Percentiles rank a stretch among this genome's conserved stretches.
Evolutionary conservation across 2,797 vertebrate species (phyloP).

Genomic region (Gambusia yucatana): DNA sequence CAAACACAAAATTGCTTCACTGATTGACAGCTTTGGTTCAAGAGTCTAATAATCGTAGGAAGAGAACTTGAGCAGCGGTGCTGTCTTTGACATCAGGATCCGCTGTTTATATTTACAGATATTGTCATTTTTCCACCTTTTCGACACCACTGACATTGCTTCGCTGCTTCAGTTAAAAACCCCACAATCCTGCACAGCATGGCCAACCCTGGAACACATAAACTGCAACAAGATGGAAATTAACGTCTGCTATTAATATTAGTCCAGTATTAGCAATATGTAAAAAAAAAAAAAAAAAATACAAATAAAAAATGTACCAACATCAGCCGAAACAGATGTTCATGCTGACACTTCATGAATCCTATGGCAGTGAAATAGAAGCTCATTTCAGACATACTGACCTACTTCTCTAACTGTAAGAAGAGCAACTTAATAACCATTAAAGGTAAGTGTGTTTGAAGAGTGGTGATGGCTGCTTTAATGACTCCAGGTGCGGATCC

Average conservation of each 20-base stretch:
- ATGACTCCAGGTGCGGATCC: conserved; percentile 88
- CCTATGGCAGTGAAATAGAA: not conserved
- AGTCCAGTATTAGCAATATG: not conserved
- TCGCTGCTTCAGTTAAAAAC: too few relatives aligned
- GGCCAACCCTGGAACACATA: not conserved
- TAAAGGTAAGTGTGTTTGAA: not conserved
- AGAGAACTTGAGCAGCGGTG: not conserved
- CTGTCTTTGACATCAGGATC: not conserved
- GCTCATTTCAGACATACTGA: not conserved
- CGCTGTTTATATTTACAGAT: not conserved
- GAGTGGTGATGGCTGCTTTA: conserved; percentile 1
- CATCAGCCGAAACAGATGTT: not conserved
- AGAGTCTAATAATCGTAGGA: not conserved
- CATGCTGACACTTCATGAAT: not conserved
- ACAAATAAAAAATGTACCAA: not conserved
- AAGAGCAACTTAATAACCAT: not conserved
- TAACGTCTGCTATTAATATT: too few relatives aligned
- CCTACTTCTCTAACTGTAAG: not conserved
- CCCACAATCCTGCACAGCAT: not conserved
- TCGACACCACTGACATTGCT: too few relatives aligned
- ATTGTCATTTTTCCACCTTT: not conserved
- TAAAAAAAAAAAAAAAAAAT: too few relatives aligned
- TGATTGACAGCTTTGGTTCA: not conserved
- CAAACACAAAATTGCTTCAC: not conserved
- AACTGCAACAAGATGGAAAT: not conserved